Evolutionary conservation across 2,113 vertebrate genomes (phyloP).

Genomic region (Romanogobio albipinnatus): DNA sequence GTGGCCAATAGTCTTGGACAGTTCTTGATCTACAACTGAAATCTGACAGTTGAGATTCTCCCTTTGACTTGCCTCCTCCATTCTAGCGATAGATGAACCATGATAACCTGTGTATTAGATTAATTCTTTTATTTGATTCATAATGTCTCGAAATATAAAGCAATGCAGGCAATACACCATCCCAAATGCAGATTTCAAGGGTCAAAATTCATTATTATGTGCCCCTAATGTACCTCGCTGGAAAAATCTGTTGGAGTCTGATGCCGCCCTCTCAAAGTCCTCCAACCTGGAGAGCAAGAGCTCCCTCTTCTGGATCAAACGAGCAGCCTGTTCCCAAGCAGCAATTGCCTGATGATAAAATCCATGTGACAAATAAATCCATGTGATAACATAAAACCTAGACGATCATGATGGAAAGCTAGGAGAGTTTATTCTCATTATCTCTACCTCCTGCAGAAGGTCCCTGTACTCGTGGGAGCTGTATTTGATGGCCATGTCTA

Average conservation of each 20-base stretch:
- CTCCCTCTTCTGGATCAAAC: constrained; percentile 73
- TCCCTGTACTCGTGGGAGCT: constrained; percentile 63
- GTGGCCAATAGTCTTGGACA: constrained; percentile 62
- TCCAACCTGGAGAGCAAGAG: constrained; percentile 69
- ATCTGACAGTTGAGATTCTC: constrained; percentile 61
- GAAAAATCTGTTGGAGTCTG: constrained; percentile 79
- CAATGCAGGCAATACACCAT: neutral
- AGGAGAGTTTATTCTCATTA: neutral
- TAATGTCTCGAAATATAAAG: neutral
- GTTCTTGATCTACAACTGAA: constrained; percentile 50
- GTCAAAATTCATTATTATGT: neutral
- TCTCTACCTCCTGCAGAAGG: constrained; percentile 61
- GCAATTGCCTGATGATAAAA: constrained; percentile 55
- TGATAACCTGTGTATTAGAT: constrained; percentile 33
- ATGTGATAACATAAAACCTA: neutral
- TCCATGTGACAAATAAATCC: constrained; percentile 31
- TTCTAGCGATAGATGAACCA: constrained; percentile 47
- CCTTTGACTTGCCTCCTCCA: constrained; percentile 65
- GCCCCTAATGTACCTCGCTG: constrained; percentile 39
- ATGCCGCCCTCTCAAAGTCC: constrained; percentile 75
- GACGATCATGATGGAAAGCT: neutral
- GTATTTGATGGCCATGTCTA: constrained; percentile 79
- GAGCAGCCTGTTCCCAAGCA: constrained; percentile 71
- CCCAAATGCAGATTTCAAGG: neutral
- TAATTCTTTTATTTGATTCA: neutral